Evolutionary conservation across 2,888 invertebrate genomes (phyloP).

Genomic region (Drosophila maculinotata): DNA sequence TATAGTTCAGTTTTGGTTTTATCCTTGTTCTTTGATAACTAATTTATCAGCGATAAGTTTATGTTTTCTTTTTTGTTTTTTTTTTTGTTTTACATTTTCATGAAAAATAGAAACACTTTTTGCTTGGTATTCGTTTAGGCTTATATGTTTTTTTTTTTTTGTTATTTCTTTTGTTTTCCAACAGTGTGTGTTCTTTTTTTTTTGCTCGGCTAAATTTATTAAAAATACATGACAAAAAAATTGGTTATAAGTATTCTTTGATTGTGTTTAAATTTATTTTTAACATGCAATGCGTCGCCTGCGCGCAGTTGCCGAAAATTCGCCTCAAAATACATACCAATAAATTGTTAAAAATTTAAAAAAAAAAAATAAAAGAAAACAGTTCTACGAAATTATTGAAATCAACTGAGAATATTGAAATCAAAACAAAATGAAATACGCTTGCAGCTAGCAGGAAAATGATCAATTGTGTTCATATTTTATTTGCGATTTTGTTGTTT

Average conservation of each 20-base stretch:
- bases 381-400: too few relatives aligned
- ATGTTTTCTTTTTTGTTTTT: neutral
- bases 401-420: slow-evolving; percentile 9
- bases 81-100: slow-evolving; percentile 28
- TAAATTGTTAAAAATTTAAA: too few relatives aligned
- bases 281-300: slow-evolving; percentile 51
- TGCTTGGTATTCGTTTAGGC: slow-evolving; percentile 19
- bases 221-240: slow-evolving; percentile 57
- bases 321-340: slow-evolving; percentile 5
- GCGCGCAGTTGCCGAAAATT: slow-evolving; percentile 56
- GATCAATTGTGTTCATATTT: slow-evolving; percentile 41
- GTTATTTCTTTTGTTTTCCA: too few relatives aligned
- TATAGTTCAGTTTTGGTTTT: too few relatives aligned
- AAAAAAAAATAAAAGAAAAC: slow-evolving; percentile 6
- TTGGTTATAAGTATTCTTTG: slow-evolving; percentile 33
- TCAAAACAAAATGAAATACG: slow-evolving; percentile 28
- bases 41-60: slow-evolving; percentile 13
- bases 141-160: slow-evolving; percentile 15
- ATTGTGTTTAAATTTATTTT: slow-evolving; percentile 20
- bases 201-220: slow-evolving; percentile 35
- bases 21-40: slow-evolving; percentile 11
- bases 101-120: slow-evolving; percentile 55
- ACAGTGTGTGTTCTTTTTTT: slow-evolving; percentile 16
- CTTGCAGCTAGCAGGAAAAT: slow-evolving; percentile 48
- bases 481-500: slow-evolving; percentile 34